phyloP scores from a whole-genome alignment of 2,888 invertebrate species.

The Dorcus hopei region DNA sequence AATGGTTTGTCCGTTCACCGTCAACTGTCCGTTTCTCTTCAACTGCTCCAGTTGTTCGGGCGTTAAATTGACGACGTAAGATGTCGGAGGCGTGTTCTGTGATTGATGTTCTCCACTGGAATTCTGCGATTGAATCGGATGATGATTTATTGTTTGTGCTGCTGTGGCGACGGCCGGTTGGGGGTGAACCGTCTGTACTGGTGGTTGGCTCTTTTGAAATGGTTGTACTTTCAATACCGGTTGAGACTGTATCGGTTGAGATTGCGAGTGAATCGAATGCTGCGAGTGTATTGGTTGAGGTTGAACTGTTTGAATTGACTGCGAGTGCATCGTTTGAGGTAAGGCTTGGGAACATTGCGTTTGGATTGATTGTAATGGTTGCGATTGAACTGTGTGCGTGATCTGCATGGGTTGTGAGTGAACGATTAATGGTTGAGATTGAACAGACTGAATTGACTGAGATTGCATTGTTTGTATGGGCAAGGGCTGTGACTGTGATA shows the following conservation, averaged over 20 bases:
- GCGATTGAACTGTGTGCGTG: constrained; percentile 24
- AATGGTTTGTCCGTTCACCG: constrained; percentile 49
- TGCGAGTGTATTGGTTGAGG: constrained; percentile 16
- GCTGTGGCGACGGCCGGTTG: constrained; percentile 32
- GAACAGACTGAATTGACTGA: constrained; percentile 29
- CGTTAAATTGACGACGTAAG: constrained; percentile 49
- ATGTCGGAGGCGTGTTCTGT: constrained; percentile 34
- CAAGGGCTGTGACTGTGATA: constrained; percentile 9
- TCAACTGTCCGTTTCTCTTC: constrained; percentile 47
- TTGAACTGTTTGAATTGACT: constrained; percentile 16
- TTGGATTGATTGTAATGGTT: constrained; percentile 14
- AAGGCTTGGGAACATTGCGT: constrained; percentile 6
- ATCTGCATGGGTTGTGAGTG: constrained; percentile 24
- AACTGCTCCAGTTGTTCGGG: constrained; percentile 49
- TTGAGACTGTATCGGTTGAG: constrained; percentile 17
- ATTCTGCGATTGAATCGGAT: constrained; percentile 19
- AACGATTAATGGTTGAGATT: constrained; percentile 35
- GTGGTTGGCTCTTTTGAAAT: constrained; percentile 46
- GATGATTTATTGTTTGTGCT: constrained; percentile 32
- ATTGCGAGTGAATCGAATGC: constrained; percentile 27
- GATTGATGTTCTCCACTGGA: constrained; percentile 15
- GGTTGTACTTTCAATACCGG: constrained; percentile 38
- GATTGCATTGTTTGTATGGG: constrained; percentile 19
- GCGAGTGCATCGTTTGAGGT: constrained; percentile 5
- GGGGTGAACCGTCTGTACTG: constrained; percentile 46